Conservation (phyloP, 2,797 vertebrate genomes). For the Notolepis coatsorum region DNA sequence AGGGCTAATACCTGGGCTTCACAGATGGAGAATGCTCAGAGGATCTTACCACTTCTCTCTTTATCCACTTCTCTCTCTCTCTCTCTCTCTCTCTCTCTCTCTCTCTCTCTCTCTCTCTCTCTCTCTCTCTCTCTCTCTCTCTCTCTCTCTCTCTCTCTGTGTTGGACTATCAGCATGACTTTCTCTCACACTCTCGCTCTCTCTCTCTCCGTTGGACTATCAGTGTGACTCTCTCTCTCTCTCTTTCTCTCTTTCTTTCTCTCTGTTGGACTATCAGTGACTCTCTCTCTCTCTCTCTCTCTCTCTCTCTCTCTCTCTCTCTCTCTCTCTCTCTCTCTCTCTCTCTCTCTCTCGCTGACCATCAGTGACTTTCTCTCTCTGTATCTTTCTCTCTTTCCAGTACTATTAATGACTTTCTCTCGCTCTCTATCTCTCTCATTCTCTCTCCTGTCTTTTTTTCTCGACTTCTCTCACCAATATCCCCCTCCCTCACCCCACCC, state of each 20-base stretch:
- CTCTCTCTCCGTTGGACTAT: background rate
- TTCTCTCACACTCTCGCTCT: slow-evolving; percentile 21
- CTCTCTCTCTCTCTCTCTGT: slow-evolving; percentile 24
- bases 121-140: slow-evolving; percentile 16
- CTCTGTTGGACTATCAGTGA: no score
- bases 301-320: background rate
- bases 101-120: slow-evolving; percentile 40
- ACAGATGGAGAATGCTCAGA: slow-evolving; percentile 76
- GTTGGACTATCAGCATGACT: no score
- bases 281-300: slow-evolving; percentile 25
- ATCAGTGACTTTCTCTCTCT: background rate
- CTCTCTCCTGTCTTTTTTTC: slow-evolving; percentile 14
- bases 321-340: slow-evolving; percentile 51
- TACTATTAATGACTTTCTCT: slow-evolving; percentile 30
- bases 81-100: slow-evolving; percentile 63
- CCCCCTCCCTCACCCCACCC: slow-evolving; percentile 11
- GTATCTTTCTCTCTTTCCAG: no score
- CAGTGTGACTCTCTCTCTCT: slow-evolving; percentile 43
- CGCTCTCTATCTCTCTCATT: slow-evolving; percentile 10
- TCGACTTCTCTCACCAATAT: slow-evolving; percentile 10
- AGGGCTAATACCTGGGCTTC: slow-evolving; percentile 82
- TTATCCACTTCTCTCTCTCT: slow-evolving; percentile 62
- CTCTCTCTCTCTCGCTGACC: slow-evolving; percentile 36
- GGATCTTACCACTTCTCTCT: slow-evolving; percentile 78
- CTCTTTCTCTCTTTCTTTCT: background rate